Percentiles rank a stretch among this genome's conserved stretches.
Conservation (phyloP, 2,888 invertebrate species). For the Bellardia pandia region DNA sequence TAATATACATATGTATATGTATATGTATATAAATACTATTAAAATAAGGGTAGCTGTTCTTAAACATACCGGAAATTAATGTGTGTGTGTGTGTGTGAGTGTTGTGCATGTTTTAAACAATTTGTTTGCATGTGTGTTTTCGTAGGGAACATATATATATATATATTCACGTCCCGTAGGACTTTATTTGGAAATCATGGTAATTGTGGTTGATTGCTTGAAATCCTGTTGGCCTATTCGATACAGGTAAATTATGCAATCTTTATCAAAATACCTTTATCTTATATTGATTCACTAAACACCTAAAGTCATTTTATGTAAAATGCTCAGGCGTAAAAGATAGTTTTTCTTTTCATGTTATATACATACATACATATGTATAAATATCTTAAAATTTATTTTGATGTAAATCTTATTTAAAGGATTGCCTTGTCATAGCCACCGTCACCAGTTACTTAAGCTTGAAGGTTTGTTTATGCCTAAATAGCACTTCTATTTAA, state of each 20-base stretch:
- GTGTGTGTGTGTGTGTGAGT: not conserved
- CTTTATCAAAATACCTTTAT: slow-evolving; percentile 77
- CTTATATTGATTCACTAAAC: slow-evolving; percentile 38
- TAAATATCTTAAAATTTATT: not conserved
- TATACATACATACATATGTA: not conserved
- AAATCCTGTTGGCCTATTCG: slow-evolving; percentile 80
- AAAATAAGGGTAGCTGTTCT: not conserved
- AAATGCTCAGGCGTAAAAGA: slow-evolving; percentile 50
- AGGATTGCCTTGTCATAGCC: not conserved
- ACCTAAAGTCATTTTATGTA: slow-evolving; percentile 34
- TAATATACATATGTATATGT: too few relatives aligned
- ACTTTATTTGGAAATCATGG: slow-evolving; percentile 36
- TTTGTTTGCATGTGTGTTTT: not conserved
- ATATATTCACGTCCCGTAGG: slow-evolving; percentile 29
- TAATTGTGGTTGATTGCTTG: slow-evolving; percentile 5
- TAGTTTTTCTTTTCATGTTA: not conserved
- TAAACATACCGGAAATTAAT: not conserved
- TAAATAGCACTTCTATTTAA: not conserved
- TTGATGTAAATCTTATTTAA: not conserved
- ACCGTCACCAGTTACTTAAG: not conserved
- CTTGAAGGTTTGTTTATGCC: not conserved
- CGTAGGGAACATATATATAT: slow-evolving; percentile 22
- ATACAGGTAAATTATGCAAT: slow-evolving; percentile 84
- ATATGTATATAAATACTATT: not conserved
- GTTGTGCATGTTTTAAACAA: not conserved